A percentile compares a stretch with the other conserved stretches of the same genome.
Evolutionary conservation across 2,888 invertebrate species (phyloP).

Genomic region (Gymnosoma rotundatum): DNA sequence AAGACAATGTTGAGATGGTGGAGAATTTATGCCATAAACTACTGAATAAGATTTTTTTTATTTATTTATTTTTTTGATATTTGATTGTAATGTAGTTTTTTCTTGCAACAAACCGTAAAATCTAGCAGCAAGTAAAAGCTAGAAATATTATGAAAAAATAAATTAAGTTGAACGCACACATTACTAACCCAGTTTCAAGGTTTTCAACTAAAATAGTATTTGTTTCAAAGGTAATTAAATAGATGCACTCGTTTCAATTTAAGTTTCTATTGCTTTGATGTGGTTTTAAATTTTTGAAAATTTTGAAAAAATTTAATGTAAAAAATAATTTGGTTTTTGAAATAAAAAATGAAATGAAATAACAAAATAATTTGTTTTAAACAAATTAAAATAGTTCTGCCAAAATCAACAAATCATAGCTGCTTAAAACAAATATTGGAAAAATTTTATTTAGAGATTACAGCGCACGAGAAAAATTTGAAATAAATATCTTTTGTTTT

Average conservation of each 20-base stretch:
- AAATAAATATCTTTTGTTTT: no score
- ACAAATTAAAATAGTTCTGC: no score
- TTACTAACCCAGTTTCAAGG: slow-evolving; percentile 69
- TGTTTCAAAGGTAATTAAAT: slow-evolving; percentile 46
- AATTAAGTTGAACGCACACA: slow-evolving; percentile 38
- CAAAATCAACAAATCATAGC: no score
- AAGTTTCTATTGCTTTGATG: neutral
- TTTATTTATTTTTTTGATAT: slow-evolving; percentile 18
- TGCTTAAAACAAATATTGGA: no score
- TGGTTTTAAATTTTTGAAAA: no score
- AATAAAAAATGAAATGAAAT: no score
- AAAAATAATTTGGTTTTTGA: no score
- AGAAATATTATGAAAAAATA: slow-evolving; percentile 9
- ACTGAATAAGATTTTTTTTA: neutral
- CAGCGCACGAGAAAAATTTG: no score
- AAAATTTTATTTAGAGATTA: no score
- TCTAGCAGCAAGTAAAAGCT: slow-evolving; percentile 13
- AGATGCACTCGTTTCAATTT: slow-evolving; percentile 23
- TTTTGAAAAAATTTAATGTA: no score
- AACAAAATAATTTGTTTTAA: no score
- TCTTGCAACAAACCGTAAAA: slow-evolving; percentile 58
- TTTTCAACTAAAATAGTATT: slow-evolving; percentile 45
- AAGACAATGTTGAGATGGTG: slow-evolving; percentile 52
- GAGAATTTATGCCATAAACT: slow-evolving; percentile 45
- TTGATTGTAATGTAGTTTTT: slow-evolving; percentile 43